A percentile compares a stretch with the other conserved stretches of the same genome.
Evolutionary conservation across 2,888 invertebrate genomes (phyloP).

Genomic region (Limenitis arthemis): DNA sequence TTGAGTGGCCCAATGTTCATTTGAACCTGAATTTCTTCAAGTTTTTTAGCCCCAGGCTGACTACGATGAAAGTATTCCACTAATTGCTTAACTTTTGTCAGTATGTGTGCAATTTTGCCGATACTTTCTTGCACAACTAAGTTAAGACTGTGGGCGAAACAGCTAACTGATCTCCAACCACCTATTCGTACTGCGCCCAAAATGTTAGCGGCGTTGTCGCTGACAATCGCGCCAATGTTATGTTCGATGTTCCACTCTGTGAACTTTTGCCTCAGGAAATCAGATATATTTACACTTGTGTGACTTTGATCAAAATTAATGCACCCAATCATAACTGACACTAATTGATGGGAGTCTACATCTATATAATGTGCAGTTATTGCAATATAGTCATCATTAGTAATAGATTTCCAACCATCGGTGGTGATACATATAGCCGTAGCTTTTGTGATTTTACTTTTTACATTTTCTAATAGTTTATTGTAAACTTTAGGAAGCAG

Average conservation of each 20-base stretch:
- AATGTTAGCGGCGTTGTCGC: constrained; percentile 1
- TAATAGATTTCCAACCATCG: constrained; percentile 20
- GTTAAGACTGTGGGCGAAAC: not conserved
- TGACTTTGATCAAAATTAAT: constrained; percentile 4
- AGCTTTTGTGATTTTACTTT: constrained; percentile 7
- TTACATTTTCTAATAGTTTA: constrained; percentile 1
- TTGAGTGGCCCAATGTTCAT: not conserved
- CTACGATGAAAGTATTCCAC: constrained; percentile 5
- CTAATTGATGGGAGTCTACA: not conserved
- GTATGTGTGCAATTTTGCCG: constrained; percentile 18
- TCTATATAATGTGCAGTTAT: constrained; percentile 18
- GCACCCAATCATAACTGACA: constrained; percentile 3
- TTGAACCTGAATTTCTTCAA: constrained; percentile 2
- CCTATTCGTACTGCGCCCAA: not conserved
- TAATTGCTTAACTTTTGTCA: too few species aligned
- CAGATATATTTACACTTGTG: constrained; percentile 1
- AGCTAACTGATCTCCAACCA: not conserved
- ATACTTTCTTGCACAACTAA: not conserved
- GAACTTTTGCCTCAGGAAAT: not conserved
- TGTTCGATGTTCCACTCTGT: constrained; percentile 1
- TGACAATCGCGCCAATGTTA: not conserved
- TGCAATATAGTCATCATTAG: constrained; percentile 12
- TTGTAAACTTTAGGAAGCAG: not conserved
- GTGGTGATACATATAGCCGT: constrained; percentile 16
- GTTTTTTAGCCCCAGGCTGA: constrained; percentile 1